Conservation (phyloP, 2,888 invertebrate genomes). For the Trichopria drosophilae region DNA sequence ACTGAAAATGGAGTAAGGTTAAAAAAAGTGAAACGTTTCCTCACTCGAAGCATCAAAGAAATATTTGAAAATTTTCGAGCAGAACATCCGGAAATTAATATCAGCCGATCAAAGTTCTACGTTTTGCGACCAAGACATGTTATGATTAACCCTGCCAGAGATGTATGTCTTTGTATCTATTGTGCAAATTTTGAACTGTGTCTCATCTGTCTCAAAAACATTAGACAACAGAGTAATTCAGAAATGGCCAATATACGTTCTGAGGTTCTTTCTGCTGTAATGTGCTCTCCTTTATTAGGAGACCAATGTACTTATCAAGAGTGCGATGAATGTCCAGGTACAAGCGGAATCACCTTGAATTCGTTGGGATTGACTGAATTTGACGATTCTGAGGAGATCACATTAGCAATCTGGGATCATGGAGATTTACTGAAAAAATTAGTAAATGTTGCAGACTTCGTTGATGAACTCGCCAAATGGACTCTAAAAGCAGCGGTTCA, state of each 20-base stretch:
- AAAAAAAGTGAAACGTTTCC: slow-evolving; percentile 11
- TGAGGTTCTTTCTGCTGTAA: too few species aligned
- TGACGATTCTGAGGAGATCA: slow-evolving; percentile 13
- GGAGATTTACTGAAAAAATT: slow-evolving; percentile 18
- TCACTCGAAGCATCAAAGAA: too few species aligned
- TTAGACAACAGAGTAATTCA: too few species aligned
- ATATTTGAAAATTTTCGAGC: too few species aligned
- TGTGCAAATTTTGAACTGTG: slow-evolving; percentile 28
- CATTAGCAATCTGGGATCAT: slow-evolving; percentile 15
- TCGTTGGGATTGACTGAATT: not conserved
- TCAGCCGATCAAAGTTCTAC: too few species aligned
- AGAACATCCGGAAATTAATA: too few species aligned
- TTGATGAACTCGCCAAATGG: slow-evolving; percentile 9
- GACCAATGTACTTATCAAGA: slow-evolving; percentile 9
- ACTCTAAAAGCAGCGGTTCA: not conserved
- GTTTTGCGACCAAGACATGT: too few species aligned
- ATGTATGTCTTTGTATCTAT: too few species aligned
- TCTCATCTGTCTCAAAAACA: slow-evolving; percentile 10
- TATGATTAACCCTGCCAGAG: too few species aligned
- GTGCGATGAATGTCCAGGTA: slow-evolving; percentile 9
- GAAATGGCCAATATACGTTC: too few species aligned
- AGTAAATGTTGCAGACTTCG: slow-evolving; percentile 5
- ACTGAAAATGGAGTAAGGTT: not conserved
- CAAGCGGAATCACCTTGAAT: slow-evolving; percentile 3
- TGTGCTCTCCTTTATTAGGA: too few species aligned